phyloP scores from a whole-genome alignment of 2,888 invertebrate genomes.

The Cephus runcator region DNA sequence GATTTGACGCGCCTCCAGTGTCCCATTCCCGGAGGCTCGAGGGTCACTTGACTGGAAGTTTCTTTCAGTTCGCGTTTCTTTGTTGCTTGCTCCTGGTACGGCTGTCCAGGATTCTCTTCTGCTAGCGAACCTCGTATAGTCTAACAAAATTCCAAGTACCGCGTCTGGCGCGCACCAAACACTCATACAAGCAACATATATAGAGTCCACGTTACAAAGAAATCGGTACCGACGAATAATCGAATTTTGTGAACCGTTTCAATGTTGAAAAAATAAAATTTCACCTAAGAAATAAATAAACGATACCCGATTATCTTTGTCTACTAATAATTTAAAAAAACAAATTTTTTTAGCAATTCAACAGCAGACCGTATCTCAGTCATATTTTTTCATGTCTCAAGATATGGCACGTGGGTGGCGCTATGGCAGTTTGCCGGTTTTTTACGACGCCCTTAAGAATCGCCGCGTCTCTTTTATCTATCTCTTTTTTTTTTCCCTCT shows the following conservation, averaged over 20 bases:
- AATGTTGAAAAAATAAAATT: not conserved
- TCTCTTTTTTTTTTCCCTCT: slow-evolving; percentile 34
- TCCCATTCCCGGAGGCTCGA: slow-evolving; percentile 41
- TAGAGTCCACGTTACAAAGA: not conserved
- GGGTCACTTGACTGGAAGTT: slow-evolving; percentile 50
- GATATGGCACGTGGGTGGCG: slow-evolving; percentile 59
- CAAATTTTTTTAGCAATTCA: slow-evolving; percentile 40
- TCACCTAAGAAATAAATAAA: not conserved
- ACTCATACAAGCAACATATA: not conserved
- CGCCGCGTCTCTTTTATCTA: slow-evolving; percentile 35
- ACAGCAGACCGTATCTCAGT: slow-evolving; percentile 50
- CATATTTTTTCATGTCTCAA: slow-evolving; percentile 49
- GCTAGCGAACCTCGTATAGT: not conserved
- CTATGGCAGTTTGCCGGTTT: slow-evolving; percentile 56
- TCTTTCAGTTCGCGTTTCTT: slow-evolving; percentile 1
- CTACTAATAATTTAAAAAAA: slow-evolving; percentile 19
- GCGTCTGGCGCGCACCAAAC: not conserved
- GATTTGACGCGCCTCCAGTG: slow-evolving; percentile 51
- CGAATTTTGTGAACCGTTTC: not conserved
- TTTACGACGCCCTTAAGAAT: slow-evolving; percentile 58
- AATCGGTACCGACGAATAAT: not conserved
- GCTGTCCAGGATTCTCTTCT: not conserved
- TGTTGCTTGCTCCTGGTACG: not conserved
- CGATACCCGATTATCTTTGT: not conserved
- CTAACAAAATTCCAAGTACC: not conserved